Evolutionary conservation across 2,888 invertebrate genomes (phyloP).

Genomic region (Drosophila limbata): DNA sequence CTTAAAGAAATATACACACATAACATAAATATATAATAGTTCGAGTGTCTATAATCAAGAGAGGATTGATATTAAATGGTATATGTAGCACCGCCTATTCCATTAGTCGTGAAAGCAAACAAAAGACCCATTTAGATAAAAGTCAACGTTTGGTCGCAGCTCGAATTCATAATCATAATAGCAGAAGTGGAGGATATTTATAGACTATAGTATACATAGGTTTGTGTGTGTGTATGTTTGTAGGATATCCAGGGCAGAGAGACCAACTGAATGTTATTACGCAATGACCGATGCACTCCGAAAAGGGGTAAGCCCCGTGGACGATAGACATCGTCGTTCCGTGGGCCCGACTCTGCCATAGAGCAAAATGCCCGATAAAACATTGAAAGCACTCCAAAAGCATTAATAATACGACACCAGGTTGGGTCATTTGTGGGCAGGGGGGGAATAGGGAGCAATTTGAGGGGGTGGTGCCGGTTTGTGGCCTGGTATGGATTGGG

Average conservation of each 20-base stretch:
- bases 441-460: not conserved
- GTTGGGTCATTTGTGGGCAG: conserved; percentile 12
- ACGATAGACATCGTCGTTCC: conserved; percentile 57
- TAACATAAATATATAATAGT: not conserved
- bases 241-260: conserved; percentile 34
- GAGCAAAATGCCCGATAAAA: conserved; percentile 73
- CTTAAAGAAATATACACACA: not conserved
- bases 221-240: conserved; percentile 4
- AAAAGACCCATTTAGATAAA: conserved; percentile 79
- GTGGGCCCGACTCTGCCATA: conserved; percentile 30
- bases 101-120: conserved; percentile 68
- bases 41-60: conserved; percentile 52
- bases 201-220: conserved; percentile 27
- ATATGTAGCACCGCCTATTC: conserved; percentile 62
- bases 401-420: conserved; percentile 73
- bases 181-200: conserved; percentile 51
- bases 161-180: conserved; percentile 73
- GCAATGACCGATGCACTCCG: conserved; percentile 65
- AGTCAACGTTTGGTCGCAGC: conserved; percentile 45
- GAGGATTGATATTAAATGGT: conserved; percentile 33
- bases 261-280: conserved; percentile 76
- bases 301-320: conserved; percentile 43
- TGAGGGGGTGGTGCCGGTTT: not conserved
- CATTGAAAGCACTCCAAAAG: conserved; percentile 80
- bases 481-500: not conserved